Conservation (phyloP, 2,113 vertebrate genomes). For the Etheostoma cragini region DNA sequence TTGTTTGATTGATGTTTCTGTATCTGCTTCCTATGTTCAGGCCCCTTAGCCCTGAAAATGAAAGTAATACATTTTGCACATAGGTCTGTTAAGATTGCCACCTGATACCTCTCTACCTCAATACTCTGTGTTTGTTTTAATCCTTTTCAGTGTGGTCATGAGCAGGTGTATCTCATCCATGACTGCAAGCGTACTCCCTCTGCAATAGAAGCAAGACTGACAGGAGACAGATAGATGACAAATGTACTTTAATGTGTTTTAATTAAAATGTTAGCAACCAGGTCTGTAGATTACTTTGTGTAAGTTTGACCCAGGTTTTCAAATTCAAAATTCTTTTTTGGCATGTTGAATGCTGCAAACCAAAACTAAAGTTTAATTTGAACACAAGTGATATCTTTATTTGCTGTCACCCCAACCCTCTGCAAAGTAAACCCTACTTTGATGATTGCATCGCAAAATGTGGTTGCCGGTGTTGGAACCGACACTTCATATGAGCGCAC, state of each 20-base stretch:
- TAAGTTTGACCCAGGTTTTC: neutral
- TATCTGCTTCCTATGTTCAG: conserved; percentile 22
- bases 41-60: conserved; percentile 36
- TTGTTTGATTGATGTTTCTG: conserved; percentile 60
- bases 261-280: conserved; percentile 18
- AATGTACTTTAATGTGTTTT: conserved; percentile 10
- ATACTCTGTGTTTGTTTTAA: conserved; percentile 9
- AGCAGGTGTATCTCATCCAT: conserved; percentile 41
- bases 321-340: neutral
- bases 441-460: neutral
- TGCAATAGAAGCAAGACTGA: conserved; percentile 5
- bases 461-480: neutral
- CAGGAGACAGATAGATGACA: conserved; percentile 24
- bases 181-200: neutral
- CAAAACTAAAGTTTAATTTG: neutral
- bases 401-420: neutral
- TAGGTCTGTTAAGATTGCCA: conserved; percentile 46
- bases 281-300: neutral
- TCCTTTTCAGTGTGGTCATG: conserved; percentile 32
- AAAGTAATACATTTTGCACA: conserved; percentile 48
- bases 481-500: neutral
- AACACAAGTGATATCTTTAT: neutral
- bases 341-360: neutral
- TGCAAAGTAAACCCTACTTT: neutral
- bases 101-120: conserved; percentile 10